Evolutionary conservation across 1,140 invertebrate genomes (phyloP), one percentile per base, ranked within the genome.

Genomic region (Lordiphosa collinella): DNA sequence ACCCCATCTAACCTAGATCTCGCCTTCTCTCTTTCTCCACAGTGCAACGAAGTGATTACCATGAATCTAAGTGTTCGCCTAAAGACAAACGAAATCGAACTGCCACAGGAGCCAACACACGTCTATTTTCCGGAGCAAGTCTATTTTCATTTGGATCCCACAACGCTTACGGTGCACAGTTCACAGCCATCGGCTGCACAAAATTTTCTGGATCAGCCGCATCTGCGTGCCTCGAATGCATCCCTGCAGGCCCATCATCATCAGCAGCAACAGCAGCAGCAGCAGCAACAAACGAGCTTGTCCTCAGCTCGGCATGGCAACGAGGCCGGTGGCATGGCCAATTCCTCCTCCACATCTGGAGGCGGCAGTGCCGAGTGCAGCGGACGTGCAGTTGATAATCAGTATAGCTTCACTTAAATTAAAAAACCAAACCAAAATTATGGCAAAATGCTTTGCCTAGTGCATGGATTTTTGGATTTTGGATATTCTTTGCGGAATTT

Each of bases 301-400:
- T 22, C 18, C 18, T 22, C 18, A 22, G 18, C 18, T 34, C 41
- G 41, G 6, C 29, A 12, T 13, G 62, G 61, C 13, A 31, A 32
- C 22, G 44, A 32, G 13, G 50, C 14, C 44, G 49, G 54, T 62
- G 47, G 64, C 16, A 52, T 48, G 61, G 58, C 50, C 18, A 54
- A 44, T 12, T 44, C 44, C 16, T 46, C 18, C 2, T 22, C 22
- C 22, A 18, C 16, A 18, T 25, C 57, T 35, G 18, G 51, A 38
- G 56, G 52, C 48, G 55, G 68, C 25, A 62, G 65, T 16, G 54
- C 18, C 37, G 76, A 82, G 36, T 75, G 78, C 51, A 82, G 44
- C 35, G 78, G 88, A 36, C 88, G 92, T 22, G 92, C 92, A 13
- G 91, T 93, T 10, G 92, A 93, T 86, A 93, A 93, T 79, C 92